phyloP scores from a whole-genome alignment of 1,140 invertebrate species.

The Rhyzopertha dominica region DNA sequence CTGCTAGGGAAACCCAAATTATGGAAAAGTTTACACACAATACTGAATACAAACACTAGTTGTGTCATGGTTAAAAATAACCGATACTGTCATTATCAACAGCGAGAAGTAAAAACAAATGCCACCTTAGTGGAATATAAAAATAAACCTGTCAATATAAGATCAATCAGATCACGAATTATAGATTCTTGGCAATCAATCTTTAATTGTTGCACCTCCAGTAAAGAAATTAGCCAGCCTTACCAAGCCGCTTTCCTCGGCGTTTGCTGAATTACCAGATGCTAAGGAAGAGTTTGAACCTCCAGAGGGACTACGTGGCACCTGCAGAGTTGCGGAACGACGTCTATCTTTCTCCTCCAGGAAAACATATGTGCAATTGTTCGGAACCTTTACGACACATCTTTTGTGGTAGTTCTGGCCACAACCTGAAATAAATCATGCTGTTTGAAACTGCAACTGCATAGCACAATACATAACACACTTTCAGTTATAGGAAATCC shows the following conservation, averaged over 20 bases:
- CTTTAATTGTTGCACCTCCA: slow-evolving; percentile 29
- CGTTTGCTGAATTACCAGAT: slow-evolving; percentile 42
- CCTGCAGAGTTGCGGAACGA: slow-evolving; percentile 54
- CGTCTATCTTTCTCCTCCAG: slow-evolving; percentile 50
- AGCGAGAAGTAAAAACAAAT: no score
- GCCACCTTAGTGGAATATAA: no score
- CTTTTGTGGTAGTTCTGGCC: slow-evolving; percentile 97
- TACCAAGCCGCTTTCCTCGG: slow-evolving; percentile 49
- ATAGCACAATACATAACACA: no score
- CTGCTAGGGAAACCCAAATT: no score
- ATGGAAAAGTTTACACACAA: no score
- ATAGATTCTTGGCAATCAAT: slow-evolving; percentile 14
- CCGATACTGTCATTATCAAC: no score
- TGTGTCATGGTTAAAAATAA: no score
- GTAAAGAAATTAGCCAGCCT: slow-evolving; percentile 45
- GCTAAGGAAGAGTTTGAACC: slow-evolving; percentile 40
- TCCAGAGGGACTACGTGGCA: slow-evolving; percentile 65
- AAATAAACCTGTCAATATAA: no score
- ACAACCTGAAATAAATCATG: slow-evolving; percentile 74
- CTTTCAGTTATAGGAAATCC: no score
- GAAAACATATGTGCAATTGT: slow-evolving; percentile 75
- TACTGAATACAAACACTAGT: no score
- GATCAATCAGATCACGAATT: slow-evolving; percentile 1
- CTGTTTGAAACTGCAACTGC: no score
- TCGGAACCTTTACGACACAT: slow-evolving; percentile 97